Percentiles rank a stretch among this genome's conserved stretches.
phyloP scores from a whole-genome alignment of 1,140 invertebrate genomes.

The Bombus pascuorum region DNA sequence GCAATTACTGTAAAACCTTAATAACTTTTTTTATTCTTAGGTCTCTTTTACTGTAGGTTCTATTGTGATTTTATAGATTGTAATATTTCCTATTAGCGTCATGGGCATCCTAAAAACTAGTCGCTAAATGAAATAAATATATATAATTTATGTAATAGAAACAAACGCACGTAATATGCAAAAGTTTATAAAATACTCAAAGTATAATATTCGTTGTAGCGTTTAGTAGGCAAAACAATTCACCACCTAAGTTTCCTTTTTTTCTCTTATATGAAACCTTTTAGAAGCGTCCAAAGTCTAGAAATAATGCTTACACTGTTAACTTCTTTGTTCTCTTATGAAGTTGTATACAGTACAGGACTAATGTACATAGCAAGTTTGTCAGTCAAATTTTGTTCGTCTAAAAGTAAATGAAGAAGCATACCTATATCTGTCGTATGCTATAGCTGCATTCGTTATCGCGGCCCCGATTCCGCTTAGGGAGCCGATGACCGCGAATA shows the following conservation, averaged over 20 bases:
- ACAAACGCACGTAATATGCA: no score
- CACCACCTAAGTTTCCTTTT: not conserved
- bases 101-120: no score
- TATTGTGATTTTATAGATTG: no score
- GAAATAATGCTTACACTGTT: no score
- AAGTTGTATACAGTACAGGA: not conserved
- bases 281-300: not conserved
- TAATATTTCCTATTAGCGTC: no score
- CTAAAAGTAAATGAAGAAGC: slow-evolving; percentile 7
- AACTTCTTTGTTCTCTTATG: not conserved
- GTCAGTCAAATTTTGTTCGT: not conserved
- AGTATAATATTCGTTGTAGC: not conserved
- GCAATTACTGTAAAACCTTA: no score
- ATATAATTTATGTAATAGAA: no score
- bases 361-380: not conserved
- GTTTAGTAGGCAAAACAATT: not conserved
- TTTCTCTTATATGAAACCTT: not conserved
- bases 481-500: slow-evolving; percentile 90
- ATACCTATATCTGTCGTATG: slow-evolving; percentile 88
- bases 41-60: no score
- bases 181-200: not conserved
- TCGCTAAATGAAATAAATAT: no score
- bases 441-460: slow-evolving; percentile 91
- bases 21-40: no score
- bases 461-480: slow-evolving; percentile 90